phyloP scores from a whole-genome alignment of 2,113 vertebrate species.

The Micronycteris hirsuta region DNA sequence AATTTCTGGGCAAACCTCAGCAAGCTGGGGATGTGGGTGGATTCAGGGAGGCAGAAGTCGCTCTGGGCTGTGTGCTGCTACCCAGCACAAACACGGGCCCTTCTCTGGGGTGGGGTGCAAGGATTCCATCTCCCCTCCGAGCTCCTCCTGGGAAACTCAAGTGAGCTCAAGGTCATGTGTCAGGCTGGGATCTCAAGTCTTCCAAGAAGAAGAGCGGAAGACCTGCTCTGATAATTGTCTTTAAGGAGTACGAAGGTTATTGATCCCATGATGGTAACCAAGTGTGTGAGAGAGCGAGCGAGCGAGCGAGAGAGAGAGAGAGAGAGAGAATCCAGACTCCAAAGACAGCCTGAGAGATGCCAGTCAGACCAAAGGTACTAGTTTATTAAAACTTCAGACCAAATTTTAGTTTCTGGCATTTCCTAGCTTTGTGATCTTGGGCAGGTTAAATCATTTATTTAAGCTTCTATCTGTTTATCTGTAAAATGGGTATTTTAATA shows the following conservation, averaged over 20 bases:
- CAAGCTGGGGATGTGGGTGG: not conserved
- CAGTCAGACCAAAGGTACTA: conserved; percentile 24
- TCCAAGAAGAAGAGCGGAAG: not conserved
- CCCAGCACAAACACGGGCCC: not conserved
- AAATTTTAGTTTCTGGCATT: not conserved
- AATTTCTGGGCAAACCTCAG: not conserved
- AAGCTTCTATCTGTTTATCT: conserved; percentile 43
- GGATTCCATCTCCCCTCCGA: not conserved
- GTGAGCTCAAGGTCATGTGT: not conserved
- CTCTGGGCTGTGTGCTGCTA: not conserved
- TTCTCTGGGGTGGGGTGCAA: not conserved
- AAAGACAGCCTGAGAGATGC: not conserved
- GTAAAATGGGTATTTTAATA: conserved; percentile 27
- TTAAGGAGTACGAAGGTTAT: not conserved
- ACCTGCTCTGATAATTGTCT: not conserved
- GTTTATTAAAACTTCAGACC: not conserved
- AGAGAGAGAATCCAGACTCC: not conserved
- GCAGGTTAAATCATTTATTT: conserved; percentile 35
- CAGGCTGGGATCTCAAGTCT: not conserved
- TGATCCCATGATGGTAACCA: not conserved
- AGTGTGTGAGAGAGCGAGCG: not conserved
- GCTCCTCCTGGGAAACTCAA: not conserved
- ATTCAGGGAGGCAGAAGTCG: not conserved
- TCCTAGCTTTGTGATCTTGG: conserved; percentile 20
- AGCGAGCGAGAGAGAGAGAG: not conserved